Conservation (phyloP, 64 coral and sea anemone species). For the Porites australiensis region DNA sequence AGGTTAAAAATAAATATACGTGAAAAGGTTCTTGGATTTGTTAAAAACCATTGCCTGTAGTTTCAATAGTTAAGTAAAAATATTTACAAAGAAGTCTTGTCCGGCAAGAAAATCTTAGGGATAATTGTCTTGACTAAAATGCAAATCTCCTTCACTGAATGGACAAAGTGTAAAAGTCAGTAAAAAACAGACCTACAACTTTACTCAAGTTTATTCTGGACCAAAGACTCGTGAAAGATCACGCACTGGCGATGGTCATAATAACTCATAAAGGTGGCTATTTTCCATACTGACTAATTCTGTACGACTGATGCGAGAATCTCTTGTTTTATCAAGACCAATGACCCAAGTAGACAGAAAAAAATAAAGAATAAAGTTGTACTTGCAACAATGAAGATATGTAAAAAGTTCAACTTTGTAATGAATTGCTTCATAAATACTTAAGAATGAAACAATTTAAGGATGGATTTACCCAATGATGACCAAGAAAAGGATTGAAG, state of each 20-base stretch:
- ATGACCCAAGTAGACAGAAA: no score
- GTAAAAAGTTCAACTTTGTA: no score
- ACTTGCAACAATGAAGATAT: no score
- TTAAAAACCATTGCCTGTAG: not conserved
- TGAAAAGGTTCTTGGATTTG: not conserved
- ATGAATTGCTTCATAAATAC: no score
- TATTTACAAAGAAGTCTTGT: slow-evolving; percentile 1
- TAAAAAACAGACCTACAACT: not conserved
- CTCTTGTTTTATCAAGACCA: no score
- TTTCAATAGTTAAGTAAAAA: not conserved
- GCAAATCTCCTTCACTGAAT: not conserved
- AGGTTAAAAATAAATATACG: not conserved
- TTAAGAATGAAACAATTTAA: no score
- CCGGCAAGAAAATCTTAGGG: not conserved
- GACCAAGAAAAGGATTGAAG: no score
- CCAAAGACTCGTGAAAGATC: slow-evolving; percentile 1
- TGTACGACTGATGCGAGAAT: no score
- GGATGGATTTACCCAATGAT: no score
- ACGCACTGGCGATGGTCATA: slow-evolving; percentile 3
- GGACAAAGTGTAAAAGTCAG: no score
- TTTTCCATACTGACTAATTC: not conserved
- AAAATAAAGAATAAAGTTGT: no score
- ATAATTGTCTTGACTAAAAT: not conserved
- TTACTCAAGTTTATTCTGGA: not conserved
- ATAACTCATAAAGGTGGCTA: not conserved